phyloP scores from a whole-genome alignment of 1,140 invertebrate species.

The Glomeris maerens region DNA sequence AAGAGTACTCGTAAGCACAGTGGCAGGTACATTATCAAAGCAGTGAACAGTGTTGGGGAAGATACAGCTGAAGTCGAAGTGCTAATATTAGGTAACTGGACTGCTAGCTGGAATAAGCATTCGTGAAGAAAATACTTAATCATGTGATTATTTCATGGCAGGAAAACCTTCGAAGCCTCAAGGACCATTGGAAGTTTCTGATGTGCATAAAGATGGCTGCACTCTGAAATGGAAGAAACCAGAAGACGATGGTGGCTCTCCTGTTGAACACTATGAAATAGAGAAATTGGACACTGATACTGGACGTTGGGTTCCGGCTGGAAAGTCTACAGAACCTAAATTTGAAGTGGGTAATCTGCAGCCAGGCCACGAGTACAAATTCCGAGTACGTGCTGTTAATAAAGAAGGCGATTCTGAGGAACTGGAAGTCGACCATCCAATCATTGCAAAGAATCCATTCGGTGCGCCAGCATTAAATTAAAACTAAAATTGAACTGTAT shows the following conservation, averaged over 20 bases:
- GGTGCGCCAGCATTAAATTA: slow-evolving; percentile 45
- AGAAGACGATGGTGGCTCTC: slow-evolving; percentile 78
- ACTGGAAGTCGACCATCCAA: slow-evolving; percentile 80
- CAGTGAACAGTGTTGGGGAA: slow-evolving; percentile 85
- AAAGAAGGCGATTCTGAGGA: slow-evolving; percentile 95
- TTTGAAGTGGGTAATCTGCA: slow-evolving; percentile 71
- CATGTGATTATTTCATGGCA: slow-evolving; percentile 8
- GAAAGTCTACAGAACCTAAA: slow-evolving; percentile 57
- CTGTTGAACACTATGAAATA: slow-evolving; percentile 91
- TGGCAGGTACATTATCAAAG: slow-evolving; percentile 82
- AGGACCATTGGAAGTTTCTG: slow-evolving; percentile 73
- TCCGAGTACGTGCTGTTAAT: slow-evolving; percentile 96
- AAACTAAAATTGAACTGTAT: too few species aligned
- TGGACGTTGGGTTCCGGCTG: slow-evolving; percentile 81
- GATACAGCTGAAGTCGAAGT: slow-evolving; percentile 84
- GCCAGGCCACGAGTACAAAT: slow-evolving; percentile 95
- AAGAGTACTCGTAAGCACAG: slow-evolving; percentile 64
- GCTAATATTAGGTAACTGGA: slow-evolving; percentile 53
- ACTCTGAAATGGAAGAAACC: slow-evolving; percentile 82
- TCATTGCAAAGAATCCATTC: slow-evolving; percentile 96
- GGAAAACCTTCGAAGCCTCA: slow-evolving; percentile 60
- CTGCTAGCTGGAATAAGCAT: too few species aligned
- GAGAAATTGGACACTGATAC: slow-evolving; percentile 90
- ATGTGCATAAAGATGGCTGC: slow-evolving; percentile 86
- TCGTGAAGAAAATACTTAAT: too few species aligned